These are phyloP conservation scores for Diarsia brunnea DNA, from an alignment of 2,888 invertebrate genomes.

Conservation along the genomic window DNA sequence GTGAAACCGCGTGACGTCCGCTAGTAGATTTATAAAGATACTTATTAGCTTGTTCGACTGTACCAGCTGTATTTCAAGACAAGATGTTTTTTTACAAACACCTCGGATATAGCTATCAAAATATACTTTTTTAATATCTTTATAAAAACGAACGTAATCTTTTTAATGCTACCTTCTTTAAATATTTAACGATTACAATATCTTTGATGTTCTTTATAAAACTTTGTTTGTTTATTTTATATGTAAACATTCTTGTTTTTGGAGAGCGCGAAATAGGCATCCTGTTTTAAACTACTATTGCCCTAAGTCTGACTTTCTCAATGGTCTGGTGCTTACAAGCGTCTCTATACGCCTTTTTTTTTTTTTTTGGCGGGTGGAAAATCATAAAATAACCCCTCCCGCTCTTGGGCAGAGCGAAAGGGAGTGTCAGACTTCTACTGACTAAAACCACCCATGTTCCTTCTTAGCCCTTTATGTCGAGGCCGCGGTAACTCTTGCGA, in stretches of 20 bases:
- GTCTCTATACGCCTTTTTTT: too few species aligned
- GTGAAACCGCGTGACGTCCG: too few species aligned
- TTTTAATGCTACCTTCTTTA: constrained; percentile 14
- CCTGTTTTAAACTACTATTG: neutral
- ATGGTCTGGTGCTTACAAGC: neutral
- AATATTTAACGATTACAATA: constrained; percentile 31
- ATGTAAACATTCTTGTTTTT: constrained; percentile 29
- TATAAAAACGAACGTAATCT: constrained; percentile 12
- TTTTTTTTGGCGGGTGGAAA: too few species aligned
- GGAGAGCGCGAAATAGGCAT: constrained; percentile 3
- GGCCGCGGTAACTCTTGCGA: too few species aligned
- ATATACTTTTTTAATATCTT: constrained; percentile 23
- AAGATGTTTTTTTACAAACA: neutral
- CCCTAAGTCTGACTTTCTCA: neutral
- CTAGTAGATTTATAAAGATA: too few species aligned
- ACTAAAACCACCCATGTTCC: too few species aligned
- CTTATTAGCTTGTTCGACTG: too few species aligned
- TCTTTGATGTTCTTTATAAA: constrained; percentile 36
- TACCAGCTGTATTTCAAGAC: neutral
- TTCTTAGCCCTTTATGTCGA: too few species aligned
- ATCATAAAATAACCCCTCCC: too few species aligned
- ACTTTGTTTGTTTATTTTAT: constrained; percentile 20
- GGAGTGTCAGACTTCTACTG: too few species aligned
- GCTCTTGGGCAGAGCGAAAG: too few species aligned
- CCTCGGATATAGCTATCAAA: neutral